phyloP scores from a whole-genome alignment of 2,113 vertebrate species.

The Nothoprocta perdicaria region DNA sequence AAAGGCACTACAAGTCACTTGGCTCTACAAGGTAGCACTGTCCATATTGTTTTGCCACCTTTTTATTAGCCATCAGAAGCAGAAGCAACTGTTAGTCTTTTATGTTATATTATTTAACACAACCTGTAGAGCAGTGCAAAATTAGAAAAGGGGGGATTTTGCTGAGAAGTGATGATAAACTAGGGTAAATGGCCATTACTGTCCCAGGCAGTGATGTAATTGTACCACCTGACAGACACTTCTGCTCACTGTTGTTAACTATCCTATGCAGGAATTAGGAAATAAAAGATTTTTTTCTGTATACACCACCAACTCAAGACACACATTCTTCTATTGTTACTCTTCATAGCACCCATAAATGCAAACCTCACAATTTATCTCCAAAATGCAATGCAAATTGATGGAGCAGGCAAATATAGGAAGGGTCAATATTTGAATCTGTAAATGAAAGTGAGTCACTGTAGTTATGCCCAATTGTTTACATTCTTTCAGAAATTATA shows the following conservation, averaged over 20 bases:
- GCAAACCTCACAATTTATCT: not conserved
- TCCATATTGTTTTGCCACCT: not conserved
- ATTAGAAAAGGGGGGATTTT: not conserved
- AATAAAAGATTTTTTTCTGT: not conserved
- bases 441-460: not conserved
- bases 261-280: not conserved
- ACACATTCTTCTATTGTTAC: not conserved
- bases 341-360: not conserved
- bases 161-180: not conserved
- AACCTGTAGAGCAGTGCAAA: not conserved
- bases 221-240: not conserved
- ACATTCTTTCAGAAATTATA: not conserved
- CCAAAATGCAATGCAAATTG: not conserved
- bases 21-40: not conserved
- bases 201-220: not conserved
- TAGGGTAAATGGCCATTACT: not conserved
- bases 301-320: not conserved
- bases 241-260: not conserved
- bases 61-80: not conserved
- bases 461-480: not conserved
- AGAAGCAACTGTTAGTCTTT: not conserved
- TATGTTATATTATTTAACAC: not conserved
- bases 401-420: not conserved
- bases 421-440: not conserved
- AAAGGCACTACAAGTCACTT: no score